Percentiles rank a stretch among this genome's conserved stretches.
Conservation (phyloP, 53 echinoderm and acorn worm genomes). For the Echinometra lucunter region DNA sequence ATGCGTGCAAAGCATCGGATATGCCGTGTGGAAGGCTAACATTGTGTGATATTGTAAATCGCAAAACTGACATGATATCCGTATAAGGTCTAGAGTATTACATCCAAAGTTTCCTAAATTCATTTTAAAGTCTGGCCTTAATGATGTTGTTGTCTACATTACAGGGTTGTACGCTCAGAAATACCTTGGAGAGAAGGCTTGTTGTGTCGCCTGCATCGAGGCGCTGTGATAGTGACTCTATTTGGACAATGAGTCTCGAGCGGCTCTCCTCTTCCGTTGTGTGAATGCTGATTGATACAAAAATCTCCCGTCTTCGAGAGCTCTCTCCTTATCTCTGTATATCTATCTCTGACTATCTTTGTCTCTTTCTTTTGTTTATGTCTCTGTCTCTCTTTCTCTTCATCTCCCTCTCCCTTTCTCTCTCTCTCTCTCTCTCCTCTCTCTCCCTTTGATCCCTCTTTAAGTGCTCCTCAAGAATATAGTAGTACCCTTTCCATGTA, state of each 20-base stretch:
- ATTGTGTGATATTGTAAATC: neutral
- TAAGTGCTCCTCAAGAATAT: neutral
- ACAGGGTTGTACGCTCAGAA: neutral
- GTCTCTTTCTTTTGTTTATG: neutral
- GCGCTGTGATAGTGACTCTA: slow-evolving; percentile 32
- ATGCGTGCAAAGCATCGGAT: neutral
- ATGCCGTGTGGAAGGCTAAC: neutral
- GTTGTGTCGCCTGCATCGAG: slow-evolving; percentile 14
- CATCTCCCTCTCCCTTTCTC: neutral
- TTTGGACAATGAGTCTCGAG: slow-evolving; percentile 38
- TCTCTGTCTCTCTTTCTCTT: neutral
- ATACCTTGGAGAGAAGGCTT: slow-evolving; percentile 10
- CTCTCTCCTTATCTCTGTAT: neutral
- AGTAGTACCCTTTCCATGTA: neutral
- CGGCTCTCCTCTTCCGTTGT: slow-evolving; percentile 26
- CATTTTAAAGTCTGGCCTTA: slow-evolving; percentile 5
- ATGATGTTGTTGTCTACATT: slow-evolving; percentile 38
- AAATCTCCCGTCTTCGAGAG: neutral
- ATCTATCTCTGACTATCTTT: no score
- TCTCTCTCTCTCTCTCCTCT: no score
- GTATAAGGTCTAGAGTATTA: neutral
- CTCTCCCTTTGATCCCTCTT: no score
- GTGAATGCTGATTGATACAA: slow-evolving; percentile 22
- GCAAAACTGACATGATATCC: neutral
- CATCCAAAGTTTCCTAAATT: neutral